Evolutionary conservation across 2,888 invertebrate species (phyloP).

Genomic region (Brachyptera risi): DNA sequence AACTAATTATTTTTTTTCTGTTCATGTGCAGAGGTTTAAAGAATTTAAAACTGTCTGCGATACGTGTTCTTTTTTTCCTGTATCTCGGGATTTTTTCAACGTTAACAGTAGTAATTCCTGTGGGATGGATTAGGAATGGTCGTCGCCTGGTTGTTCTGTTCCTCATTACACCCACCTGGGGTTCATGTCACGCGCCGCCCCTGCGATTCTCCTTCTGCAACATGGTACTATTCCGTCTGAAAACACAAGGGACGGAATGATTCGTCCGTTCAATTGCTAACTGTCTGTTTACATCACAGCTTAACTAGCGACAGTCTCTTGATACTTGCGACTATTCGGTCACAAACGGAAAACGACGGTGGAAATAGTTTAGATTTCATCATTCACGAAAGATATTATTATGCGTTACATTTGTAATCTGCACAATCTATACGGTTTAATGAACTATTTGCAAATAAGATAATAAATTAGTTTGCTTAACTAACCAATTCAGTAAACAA

Average conservation of each 20-base stretch:
- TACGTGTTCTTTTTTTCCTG: neutral
- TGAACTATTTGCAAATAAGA: no score
- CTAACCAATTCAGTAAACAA: neutral
- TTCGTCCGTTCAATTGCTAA: no score
- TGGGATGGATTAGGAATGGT: conserved; percentile 16
- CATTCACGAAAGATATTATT: no score
- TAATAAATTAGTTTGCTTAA: neutral
- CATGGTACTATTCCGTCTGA: neutral
- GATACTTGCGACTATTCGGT: no score
- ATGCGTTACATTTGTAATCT: no score
- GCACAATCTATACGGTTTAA: no score
- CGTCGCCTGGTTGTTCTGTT: neutral
- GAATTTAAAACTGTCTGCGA: neutral
- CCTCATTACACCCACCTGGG: conserved; percentile 9
- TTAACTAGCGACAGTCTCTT: no score
- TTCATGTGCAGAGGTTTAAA: neutral
- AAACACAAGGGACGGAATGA: no score
- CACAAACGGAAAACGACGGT: no score
- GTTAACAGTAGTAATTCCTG: conserved; percentile 8
- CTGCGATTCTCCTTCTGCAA: neutral
- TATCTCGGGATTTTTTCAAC: neutral
- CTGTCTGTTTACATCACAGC: no score
- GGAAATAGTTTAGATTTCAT: no score
- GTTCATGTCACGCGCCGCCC: neutral
- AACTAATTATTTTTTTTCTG: neutral